A percentile compares a stretch with the other conserved stretches of the same genome.
These are phyloP conservation scores for Semaprochilodus insignis DNA, from an alignment of 2,797 vertebrate species.

Conservation along the genomic window DNA sequence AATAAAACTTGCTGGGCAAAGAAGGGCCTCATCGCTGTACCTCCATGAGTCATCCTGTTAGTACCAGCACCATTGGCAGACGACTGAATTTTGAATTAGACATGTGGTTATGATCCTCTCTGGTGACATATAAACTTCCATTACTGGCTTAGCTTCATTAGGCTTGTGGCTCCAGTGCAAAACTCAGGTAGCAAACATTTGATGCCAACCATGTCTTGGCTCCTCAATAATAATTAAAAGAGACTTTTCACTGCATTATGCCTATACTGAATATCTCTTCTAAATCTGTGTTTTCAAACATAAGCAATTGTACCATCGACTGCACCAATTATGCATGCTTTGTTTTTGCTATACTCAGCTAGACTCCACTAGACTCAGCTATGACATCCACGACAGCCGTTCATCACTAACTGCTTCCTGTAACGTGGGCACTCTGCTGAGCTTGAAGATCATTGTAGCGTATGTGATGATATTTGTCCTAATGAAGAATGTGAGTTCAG, in stretches of 20 bases:
- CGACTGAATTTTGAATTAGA: too few species aligned
- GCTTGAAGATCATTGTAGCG: neutral
- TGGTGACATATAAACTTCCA: neutral
- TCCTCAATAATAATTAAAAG: neutral
- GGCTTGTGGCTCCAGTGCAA: neutral
- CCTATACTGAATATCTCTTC: too few species aligned
- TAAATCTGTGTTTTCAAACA: neutral
- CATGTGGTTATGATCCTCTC: neutral
- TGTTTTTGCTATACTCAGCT: neutral
- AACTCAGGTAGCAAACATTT: neutral
- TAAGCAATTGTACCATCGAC: too few species aligned
- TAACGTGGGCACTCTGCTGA: neutral
- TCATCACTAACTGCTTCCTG: too few species aligned
- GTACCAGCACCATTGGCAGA: too few species aligned
- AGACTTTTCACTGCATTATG: too few species aligned
- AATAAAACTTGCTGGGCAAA: too few species aligned
- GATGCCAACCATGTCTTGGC: neutral
- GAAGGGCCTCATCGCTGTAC: too few species aligned
- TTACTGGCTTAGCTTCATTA: neutral
- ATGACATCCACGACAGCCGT: too few species aligned
- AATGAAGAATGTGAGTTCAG: constrained; percentile 6
- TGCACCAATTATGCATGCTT: neutral
- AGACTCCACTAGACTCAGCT: too few species aligned
- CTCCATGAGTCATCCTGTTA: too few species aligned
- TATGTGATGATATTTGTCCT: neutral